Evolutionary conservation across 2,888 invertebrate species (phyloP).

Genomic region (Sarcophaga subvicina): DNA sequence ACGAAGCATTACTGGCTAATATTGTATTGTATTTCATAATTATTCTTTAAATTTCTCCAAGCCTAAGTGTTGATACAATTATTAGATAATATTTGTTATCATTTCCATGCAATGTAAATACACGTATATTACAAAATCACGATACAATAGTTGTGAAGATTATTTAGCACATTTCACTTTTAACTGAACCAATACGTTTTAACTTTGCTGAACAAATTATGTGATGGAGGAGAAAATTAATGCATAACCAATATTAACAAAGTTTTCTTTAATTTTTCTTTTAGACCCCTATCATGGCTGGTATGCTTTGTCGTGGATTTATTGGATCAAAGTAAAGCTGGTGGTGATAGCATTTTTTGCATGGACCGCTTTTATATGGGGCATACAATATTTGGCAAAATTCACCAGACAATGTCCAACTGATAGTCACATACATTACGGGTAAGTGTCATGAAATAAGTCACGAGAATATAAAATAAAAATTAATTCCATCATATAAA

Average conservation of each 20-base stretch:
- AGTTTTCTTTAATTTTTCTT: constrained; percentile 23
- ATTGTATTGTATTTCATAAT: neutral
- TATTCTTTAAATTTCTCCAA: neutral
- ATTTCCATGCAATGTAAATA: neutral
- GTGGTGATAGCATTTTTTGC: constrained; percentile 80
- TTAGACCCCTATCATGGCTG: constrained; percentile 77
- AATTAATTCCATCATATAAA: too few relatives aligned
- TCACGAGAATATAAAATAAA: neutral
- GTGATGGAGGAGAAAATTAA: neutral
- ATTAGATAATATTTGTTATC: neutral
- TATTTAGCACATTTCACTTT: constrained; percentile 79
- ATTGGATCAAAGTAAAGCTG: constrained; percentile 81
- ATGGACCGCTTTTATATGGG: constrained; percentile 79
- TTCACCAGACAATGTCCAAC: constrained; percentile 72
- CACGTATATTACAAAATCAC: constrained; percentile 21
- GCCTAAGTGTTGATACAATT: neutral
- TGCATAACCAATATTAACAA: neutral
- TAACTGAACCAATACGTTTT: constrained; percentile 30
- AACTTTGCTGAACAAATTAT: neutral
- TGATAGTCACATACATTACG: constrained; percentile 72
- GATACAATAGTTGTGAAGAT: constrained; percentile 5
- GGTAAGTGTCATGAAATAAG: constrained; percentile 73
- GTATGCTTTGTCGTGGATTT: constrained; percentile 78
- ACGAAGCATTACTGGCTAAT: too few relatives aligned
- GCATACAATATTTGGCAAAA: constrained; percentile 76